Evolutionary conservation across 2,888 invertebrate genomes (phyloP).

Genomic region (Drosophila neonasuta): DNA sequence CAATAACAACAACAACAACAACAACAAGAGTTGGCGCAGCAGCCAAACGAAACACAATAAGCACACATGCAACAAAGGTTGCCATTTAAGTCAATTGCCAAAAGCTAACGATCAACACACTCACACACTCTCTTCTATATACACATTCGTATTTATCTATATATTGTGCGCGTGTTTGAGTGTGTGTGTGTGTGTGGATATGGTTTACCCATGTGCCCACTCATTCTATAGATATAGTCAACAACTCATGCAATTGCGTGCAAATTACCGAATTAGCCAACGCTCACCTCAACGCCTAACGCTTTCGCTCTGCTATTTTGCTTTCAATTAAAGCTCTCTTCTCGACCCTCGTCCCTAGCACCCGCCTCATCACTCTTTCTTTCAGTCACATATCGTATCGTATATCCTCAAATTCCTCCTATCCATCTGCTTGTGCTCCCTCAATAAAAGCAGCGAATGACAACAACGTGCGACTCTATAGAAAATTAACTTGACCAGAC

Average conservation of each 20-base stretch:
- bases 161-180: slow-evolving; percentile 1
- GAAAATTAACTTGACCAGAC: slow-evolving; percentile 73
- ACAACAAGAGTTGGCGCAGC: slow-evolving; percentile 10
- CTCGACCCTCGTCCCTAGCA: background rate
- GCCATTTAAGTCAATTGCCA: slow-evolving; percentile 74
- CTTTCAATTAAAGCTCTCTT: slow-evolving; percentile 69
- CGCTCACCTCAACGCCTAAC: slow-evolving; percentile 70
- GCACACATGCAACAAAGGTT: slow-evolving; percentile 63
- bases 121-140: background rate
- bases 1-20: background rate
- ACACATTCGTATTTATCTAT: slow-evolving; percentile 24
- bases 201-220: slow-evolving; percentile 49
- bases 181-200: slow-evolving; percentile 16
- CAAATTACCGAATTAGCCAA: slow-evolving; percentile 74
- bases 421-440: background rate
- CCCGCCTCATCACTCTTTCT: background rate
- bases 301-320: slow-evolving; percentile 67
- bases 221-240: slow-evolving; percentile 72
- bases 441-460: slow-evolving; percentile 71
- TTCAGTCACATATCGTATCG: background rate
- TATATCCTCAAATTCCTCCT: background rate
- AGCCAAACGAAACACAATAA: slow-evolving; percentile 49
- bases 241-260: slow-evolving; percentile 78
- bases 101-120: slow-evolving; percentile 64
- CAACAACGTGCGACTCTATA: slow-evolving; percentile 71